Evolutionary conservation across 2,888 invertebrate species (phyloP).

Genomic region (Drosophila neonasuta): DNA sequence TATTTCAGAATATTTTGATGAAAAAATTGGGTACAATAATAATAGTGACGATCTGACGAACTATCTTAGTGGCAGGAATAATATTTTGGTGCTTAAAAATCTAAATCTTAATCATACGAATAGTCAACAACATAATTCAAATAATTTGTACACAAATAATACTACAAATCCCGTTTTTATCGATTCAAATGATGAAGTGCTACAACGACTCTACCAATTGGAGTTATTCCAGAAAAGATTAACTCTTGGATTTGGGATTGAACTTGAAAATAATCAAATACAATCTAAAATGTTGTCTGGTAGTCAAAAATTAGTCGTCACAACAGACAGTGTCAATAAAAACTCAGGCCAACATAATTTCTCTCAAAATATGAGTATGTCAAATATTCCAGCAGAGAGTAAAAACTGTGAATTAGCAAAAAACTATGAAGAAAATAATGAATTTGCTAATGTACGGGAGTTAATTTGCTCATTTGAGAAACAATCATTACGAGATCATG

Average conservation of each 20-base stretch:
- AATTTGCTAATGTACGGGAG: constrained; percentile 81
- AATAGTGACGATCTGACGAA: constrained; percentile 4
- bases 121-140: constrained; percentile 1
- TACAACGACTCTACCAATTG: constrained; percentile 62
- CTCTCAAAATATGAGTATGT: background rate
- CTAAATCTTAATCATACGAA: background rate
- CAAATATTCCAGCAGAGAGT: background rate
- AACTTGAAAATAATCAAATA: constrained; percentile 13
- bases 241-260: constrained; percentile 2
- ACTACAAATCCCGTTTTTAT: background rate
- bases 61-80: constrained; percentile 5
- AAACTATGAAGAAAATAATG: constrained; percentile 11
- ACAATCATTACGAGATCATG: constrained; percentile 79
- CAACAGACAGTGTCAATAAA: background rate
- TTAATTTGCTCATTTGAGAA: constrained; percentile 86
- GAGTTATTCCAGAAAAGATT: constrained; percentile 58
- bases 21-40: constrained; percentile 6
- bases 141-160: no score
- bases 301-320: background rate
- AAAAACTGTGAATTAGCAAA: background rate
- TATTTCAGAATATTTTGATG: constrained; percentile 51
- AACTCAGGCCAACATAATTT: constrained; percentile 7
- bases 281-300: background rate
- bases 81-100: background rate
- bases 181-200: constrained; percentile 49